Evolutionary conservation across 2,797 vertebrate genomes (phyloP).

Genomic region (Poliocrania exsul): DNA sequence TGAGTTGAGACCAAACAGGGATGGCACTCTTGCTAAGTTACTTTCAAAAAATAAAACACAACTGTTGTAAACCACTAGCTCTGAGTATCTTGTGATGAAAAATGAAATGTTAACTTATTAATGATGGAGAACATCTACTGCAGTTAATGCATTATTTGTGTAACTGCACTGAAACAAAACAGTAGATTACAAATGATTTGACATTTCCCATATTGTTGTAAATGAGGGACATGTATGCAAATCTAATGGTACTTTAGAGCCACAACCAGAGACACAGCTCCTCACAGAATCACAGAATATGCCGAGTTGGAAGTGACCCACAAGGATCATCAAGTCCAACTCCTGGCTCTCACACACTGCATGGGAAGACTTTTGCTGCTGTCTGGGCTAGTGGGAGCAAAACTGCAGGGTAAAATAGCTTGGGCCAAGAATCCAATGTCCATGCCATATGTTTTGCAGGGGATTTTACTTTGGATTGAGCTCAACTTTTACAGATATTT

Average conservation of each 20-base stretch:
- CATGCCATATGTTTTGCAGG: background rate
- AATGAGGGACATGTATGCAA: background rate
- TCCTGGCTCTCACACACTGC: background rate
- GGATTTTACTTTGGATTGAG: background rate
- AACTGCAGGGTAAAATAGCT: background rate
- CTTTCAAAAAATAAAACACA: background rate
- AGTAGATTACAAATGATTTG: background rate
- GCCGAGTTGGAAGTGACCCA: background rate
- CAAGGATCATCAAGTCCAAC: background rate
- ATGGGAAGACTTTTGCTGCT: background rate
- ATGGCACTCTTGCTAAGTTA: background rate
- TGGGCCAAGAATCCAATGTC: background rate
- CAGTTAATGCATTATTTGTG: background rate
- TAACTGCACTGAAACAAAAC: background rate
- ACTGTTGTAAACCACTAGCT: background rate
- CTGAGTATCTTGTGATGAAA: background rate
- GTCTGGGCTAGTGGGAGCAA: background rate
- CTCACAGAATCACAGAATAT: background rate
- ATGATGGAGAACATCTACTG: background rate
- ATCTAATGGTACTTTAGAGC: background rate
- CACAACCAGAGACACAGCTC: background rate
- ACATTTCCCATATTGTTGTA: background rate
- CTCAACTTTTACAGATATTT: background rate
- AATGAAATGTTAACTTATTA: background rate
- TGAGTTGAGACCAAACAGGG: background rate